Evolutionary conservation across 2,888 invertebrate species (phyloP).

Genomic region (Anoplius nigerrimus): DNA sequence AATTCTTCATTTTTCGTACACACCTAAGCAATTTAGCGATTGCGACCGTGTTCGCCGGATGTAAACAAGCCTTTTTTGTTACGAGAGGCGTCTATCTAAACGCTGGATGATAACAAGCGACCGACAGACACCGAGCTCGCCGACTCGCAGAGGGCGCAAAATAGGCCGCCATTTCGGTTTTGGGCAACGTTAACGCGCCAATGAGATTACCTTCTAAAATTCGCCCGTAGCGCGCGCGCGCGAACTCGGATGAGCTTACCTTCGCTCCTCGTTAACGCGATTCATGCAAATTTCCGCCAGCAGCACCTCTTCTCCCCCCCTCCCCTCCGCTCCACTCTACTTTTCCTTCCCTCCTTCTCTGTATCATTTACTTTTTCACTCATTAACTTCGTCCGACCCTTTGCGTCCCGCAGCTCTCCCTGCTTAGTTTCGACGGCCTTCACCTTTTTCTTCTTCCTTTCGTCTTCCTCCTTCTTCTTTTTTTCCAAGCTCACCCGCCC

Average conservation of each 20-base stretch:
- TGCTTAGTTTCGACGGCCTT: not conserved
- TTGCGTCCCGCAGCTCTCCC: not conserved
- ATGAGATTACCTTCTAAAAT: slow-evolving; percentile 9
- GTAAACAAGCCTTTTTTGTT: too few species aligned
- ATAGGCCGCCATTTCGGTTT: not conserved
- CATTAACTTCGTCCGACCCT: not conserved
- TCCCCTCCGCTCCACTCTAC: not conserved
- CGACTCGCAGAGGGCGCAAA: too few species aligned
- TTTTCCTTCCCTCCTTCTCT: not conserved
- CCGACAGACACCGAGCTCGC: too few species aligned
- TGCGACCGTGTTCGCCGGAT: too few species aligned
- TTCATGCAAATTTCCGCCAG: not conserved
- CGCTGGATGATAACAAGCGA: too few species aligned
- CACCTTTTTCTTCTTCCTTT: not conserved
- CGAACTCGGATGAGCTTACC: too few species aligned
- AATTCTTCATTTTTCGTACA: too few species aligned
- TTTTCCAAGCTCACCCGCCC: too few species aligned
- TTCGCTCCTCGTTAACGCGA: not conserved
- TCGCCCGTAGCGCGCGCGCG: not conserved
- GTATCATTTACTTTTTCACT: not conserved
- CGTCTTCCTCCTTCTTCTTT: too few species aligned
- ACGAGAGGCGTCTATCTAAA: too few species aligned
- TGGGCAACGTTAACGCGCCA: slow-evolving; percentile 1
- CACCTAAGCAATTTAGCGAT: too few species aligned
- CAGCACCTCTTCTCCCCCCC: not conserved